These are phyloP conservation scores for Cantharis flavilabris DNA, from an alignment of 2,888 invertebrate genomes.

Conservation along the genomic window DNA sequence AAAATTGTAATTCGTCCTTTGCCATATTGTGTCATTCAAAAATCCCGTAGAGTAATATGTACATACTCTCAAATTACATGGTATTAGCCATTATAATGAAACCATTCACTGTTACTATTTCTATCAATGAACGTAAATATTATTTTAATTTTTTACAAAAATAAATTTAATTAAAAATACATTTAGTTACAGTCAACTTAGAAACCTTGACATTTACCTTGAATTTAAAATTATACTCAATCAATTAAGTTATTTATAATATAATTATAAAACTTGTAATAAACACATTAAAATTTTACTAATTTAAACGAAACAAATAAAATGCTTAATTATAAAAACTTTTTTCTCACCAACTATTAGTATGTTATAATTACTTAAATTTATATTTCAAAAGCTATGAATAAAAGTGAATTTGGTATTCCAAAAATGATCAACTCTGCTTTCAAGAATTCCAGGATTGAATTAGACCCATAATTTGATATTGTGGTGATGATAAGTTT, in stretches of 20 bases:
- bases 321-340: too few relatives aligned
- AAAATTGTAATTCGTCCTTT: not conserved
- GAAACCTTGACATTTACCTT: constrained; percentile 2
- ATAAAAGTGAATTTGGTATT: too few relatives aligned
- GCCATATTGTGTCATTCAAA: not conserved
- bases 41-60: not conserved
- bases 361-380: too few relatives aligned
- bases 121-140: not conserved
- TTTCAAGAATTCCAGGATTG: too few relatives aligned
- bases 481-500: too few relatives aligned
- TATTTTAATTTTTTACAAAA: not conserved
- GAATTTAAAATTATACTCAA: not conserved
- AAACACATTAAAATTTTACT: not conserved
- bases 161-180: not conserved
- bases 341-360: too few relatives aligned
- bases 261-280: not conserved
- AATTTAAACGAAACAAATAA: not conserved
- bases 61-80: not conserved
- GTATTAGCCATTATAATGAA: not conserved
- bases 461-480: too few relatives aligned
- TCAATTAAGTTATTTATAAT: not conserved
- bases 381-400: too few relatives aligned
- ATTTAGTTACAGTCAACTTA: not conserved
- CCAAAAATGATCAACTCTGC: too few relatives aligned
- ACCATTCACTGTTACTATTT: not conserved